These are phyloP conservation scores for Amphipyra tragopoginis DNA, from an alignment of 2,888 invertebrate genomes.

Conservation along the genomic window DNA sequence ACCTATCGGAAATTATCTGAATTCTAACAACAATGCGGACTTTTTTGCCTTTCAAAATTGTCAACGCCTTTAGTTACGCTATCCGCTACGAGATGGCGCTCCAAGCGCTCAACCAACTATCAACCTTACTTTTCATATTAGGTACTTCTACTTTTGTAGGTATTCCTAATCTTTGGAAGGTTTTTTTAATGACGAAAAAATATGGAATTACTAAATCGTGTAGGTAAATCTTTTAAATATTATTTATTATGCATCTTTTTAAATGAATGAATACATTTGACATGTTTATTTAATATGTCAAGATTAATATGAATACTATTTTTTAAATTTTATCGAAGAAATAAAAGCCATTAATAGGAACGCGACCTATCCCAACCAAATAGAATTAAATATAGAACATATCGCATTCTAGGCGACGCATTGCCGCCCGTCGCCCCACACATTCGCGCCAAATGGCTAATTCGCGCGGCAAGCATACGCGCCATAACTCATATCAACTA, in stretches of 20 bases:
- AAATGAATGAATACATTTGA: no score
- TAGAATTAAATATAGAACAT: slow-evolving; percentile 46
- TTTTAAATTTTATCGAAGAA: background rate
- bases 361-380: slow-evolving; percentile 57
- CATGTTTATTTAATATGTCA: background rate
- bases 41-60: slow-evolving; percentile 5
- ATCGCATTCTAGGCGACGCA: slow-evolving; percentile 56
- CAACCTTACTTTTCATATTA: no score
- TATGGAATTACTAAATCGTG: no score
- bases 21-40: background rate
- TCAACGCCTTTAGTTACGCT: slow-evolving; percentile 60
- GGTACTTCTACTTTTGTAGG: no score
- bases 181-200: no score
- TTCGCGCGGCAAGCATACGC: slow-evolving; percentile 87
- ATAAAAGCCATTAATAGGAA: slow-evolving; percentile 18
- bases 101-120: background rate
- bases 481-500: slow-evolving; percentile 88
- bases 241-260: no score
- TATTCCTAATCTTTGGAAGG: no score
- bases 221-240: no score
- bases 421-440: slow-evolving; percentile 79
- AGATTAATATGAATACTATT: background rate
- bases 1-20: no score
- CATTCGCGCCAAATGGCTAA: slow-evolving; percentile 87
- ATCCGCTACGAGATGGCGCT: slow-evolving; percentile 81